Conservation (phyloP, 2,113 vertebrate genomes). For the Aegithalos caudatus region DNA sequence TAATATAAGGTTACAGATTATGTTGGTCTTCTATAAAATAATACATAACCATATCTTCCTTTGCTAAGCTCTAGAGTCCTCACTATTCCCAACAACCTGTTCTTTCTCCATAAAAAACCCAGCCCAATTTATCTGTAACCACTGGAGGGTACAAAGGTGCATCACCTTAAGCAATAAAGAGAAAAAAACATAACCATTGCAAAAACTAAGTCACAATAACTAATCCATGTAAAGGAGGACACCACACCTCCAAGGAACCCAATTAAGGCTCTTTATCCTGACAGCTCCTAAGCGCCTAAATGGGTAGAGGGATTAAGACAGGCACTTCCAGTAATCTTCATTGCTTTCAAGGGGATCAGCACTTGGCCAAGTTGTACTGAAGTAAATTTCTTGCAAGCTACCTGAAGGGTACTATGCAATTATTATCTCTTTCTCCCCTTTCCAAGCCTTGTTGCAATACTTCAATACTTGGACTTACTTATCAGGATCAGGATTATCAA, state of each 20-base stretch:
- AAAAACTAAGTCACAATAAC: not conserved
- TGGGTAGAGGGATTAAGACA: not conserved
- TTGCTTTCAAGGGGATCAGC: not conserved
- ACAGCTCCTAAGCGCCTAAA: not conserved
- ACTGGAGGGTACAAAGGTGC: not conserved
- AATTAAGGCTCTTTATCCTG: not conserved
- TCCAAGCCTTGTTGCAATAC: not conserved
- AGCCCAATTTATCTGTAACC: not conserved
- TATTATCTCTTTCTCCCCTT: not conserved
- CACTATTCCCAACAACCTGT: not conserved
- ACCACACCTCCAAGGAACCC: not conserved
- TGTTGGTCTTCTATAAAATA: not conserved
- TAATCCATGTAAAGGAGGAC: not conserved
- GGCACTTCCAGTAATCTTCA: not conserved
- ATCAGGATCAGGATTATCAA: conserved; percentile 96
- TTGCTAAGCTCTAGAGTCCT: not conserved
- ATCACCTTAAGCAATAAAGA: not conserved
- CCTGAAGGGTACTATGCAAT: not conserved
- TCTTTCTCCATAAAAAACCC: not conserved
- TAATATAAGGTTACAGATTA: not conserved
- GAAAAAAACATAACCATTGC: accelerated
- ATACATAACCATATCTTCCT: not conserved
- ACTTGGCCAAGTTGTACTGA: not conserved
- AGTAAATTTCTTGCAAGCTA: not conserved
- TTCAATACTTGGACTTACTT: conserved; percentile 76